Evolutionary conservation across 1,140 invertebrate species (phyloP).

Genomic region (Trypoxylus dichotomus): DNA sequence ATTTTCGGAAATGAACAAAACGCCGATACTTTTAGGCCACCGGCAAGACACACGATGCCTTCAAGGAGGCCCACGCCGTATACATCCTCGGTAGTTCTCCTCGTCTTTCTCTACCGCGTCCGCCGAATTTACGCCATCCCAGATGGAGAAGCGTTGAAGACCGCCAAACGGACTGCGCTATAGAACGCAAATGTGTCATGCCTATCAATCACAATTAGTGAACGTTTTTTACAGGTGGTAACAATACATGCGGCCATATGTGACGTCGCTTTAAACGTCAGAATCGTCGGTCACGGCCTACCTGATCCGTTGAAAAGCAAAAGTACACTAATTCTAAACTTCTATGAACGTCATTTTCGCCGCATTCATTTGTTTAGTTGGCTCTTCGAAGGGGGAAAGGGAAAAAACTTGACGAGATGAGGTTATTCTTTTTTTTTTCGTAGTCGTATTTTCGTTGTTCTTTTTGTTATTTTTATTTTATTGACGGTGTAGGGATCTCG

Average conservation of each 20-base stretch:
- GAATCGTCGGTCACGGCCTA: not conserved
- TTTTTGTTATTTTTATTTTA: too few species aligned
- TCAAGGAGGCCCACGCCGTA: too few species aligned
- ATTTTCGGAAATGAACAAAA: too few species aligned
- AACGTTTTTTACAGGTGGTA: not conserved
- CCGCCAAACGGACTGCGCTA: not conserved
- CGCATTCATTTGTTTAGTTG: not conserved
- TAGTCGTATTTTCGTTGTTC: too few species aligned
- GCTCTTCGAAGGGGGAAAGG: not conserved
- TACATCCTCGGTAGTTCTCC: too few species aligned
- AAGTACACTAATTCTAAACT: not conserved
- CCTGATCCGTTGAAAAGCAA: not conserved
- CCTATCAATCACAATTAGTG: not conserved
- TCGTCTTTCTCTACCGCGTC: not conserved
- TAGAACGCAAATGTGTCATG: slow-evolving; percentile 6
- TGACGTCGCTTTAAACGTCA: not conserved
- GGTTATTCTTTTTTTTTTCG: too few species aligned
- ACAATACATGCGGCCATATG: not conserved
- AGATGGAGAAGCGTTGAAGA: not conserved
- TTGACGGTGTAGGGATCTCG: too few species aligned
- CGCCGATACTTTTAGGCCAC: too few species aligned
- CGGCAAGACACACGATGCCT: too few species aligned
- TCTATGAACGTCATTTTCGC: not conserved
- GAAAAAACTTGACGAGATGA: not conserved
- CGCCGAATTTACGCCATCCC: not conserved